These are phyloP conservation scores for Alectoris magna DNA, from an alignment of 2,797 vertebrate species.

Conservation along the genomic window DNA sequence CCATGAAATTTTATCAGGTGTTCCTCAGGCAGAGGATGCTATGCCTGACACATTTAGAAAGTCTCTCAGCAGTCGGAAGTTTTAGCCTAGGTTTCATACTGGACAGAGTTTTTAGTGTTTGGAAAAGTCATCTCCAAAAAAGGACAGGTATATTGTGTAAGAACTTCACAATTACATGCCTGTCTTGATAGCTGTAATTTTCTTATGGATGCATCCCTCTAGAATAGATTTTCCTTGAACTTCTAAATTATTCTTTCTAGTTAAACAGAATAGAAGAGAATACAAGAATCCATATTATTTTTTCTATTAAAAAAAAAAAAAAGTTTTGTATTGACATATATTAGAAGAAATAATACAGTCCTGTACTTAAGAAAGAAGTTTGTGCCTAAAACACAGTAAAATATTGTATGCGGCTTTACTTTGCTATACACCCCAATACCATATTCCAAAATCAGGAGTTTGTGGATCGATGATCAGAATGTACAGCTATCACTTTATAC, in stretches of 20 bases:
- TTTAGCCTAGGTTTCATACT: background rate
- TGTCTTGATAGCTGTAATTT: background rate
- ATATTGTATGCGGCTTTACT: background rate
- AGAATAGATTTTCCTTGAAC: background rate
- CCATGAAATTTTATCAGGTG: background rate
- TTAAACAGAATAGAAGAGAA: background rate
- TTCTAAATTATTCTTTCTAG: background rate
- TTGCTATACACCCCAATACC: background rate
- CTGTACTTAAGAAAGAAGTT: background rate
- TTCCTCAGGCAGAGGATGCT: background rate
- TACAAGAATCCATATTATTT: background rate
- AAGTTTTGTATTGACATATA: background rate
- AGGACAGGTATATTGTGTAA: background rate
- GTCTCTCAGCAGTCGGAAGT: background rate
- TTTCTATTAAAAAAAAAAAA: constrained; percentile 34
- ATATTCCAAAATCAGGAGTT: background rate
- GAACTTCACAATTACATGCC: background rate
- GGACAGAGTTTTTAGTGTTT: background rate
- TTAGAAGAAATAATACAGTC: background rate
- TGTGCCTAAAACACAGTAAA: background rate
- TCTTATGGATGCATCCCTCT: background rate
- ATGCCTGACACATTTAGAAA: background rate
- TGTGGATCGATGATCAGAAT: constrained; percentile 18
- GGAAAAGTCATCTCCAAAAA: background rate
- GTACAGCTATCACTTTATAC: background rate